These are phyloP conservation scores for Thyatira batis DNA, from an alignment of 2,888 invertebrate genomes.

Conservation along the genomic window DNA sequence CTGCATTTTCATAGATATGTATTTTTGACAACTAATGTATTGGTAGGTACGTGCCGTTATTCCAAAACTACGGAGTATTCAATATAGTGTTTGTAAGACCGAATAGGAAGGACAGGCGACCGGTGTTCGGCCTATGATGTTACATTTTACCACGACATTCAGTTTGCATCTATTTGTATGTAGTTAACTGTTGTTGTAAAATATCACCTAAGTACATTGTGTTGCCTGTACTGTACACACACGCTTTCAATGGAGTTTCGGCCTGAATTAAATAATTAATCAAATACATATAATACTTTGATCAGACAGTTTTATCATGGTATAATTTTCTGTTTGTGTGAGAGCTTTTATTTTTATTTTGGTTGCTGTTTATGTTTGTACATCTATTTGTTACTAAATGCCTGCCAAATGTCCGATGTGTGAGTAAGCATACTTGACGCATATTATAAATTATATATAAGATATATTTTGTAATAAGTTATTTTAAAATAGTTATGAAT, in stretches of 20 bases:
- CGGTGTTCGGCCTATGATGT: background rate
- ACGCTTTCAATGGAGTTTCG: background rate
- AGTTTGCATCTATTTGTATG: conserved; percentile 7
- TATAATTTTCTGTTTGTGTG: background rate
- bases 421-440: conserved; percentile 2
- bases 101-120: background rate
- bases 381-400: conserved; percentile 37
- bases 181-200: conserved; percentile 9
- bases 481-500: conserved; percentile 49
- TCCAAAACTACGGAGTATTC: background rate
- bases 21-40: background rate
- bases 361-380: conserved; percentile 33
- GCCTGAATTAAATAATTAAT: background rate
- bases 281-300: background rate
- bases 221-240: background rate
- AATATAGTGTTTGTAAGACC: conserved; percentile 1
- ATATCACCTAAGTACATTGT: background rate
- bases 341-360: conserved; percentile 23
- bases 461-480: conserved; percentile 47
- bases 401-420: conserved; percentile 30
- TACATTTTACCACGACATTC: background rate
- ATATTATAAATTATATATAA: conserved; percentile 13
- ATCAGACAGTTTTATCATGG: background rate
- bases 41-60: conserved; percentile 1
- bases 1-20: background rate